phyloP scores from a whole-genome alignment of 2,113 vertebrate species.

The Tachuris rubrigastra region DNA sequence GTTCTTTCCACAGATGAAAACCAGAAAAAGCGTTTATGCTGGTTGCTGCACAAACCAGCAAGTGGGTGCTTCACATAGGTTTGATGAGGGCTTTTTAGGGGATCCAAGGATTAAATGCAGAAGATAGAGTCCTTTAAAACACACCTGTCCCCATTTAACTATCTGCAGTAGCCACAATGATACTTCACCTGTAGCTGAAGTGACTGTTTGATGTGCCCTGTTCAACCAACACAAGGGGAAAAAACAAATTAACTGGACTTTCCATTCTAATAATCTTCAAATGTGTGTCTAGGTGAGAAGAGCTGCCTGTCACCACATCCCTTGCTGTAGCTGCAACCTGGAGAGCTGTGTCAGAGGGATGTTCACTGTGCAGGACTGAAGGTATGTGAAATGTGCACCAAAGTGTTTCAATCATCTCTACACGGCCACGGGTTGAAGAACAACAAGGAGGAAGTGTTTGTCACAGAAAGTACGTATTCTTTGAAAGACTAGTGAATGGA shows the following conservation, averaged over 20 bases:
- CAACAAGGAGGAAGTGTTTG: neutral
- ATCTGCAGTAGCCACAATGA: neutral
- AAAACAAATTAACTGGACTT: neutral
- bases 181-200: neutral
- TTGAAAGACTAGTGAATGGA: neutral
- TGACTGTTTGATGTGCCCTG: neutral
- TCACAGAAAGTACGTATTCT: neutral
- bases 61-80: neutral
- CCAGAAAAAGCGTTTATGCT: neutral
- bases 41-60: neutral
- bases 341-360: neutral
- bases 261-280: neutral
- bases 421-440: neutral
- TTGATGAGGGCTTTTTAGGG: neutral
- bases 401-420: neutral
- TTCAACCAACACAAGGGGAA: neutral
- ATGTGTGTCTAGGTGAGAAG: neutral
- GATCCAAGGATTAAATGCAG: neutral
- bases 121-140: neutral
- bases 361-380: neutral
- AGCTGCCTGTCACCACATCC: neutral
- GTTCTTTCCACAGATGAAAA: neutral
- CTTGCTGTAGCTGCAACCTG: neutral
- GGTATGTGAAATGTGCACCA: neutral
- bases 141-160: neutral